Percentiles rank a stretch among this genome's conserved stretches.
Evolutionary conservation across 2,888 invertebrate genomes (phyloP).

Genomic region (Myopa tessellatipennis): DNA sequence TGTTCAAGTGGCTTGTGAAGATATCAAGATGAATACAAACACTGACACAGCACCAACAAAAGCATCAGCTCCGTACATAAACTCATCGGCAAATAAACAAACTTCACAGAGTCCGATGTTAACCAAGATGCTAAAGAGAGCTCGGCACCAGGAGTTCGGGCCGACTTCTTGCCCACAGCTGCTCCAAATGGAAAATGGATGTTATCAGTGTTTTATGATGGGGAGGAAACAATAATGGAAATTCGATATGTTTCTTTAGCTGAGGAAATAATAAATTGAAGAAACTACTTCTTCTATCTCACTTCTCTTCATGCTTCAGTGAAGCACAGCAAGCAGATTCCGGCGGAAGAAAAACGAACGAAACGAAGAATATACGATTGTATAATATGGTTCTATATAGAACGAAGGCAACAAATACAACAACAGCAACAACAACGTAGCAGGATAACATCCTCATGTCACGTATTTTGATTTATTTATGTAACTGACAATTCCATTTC

Average conservation of each 20-base stretch:
- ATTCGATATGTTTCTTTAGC: slow-evolving; percentile 41
- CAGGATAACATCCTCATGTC: neutral
- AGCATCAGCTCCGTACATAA: neutral
- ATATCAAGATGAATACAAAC: slow-evolving; percentile 8
- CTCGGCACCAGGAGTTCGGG: too few species aligned
- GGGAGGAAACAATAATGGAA: slow-evolving; percentile 23
- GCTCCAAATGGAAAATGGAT: slow-evolving; percentile 7
- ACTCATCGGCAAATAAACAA: neutral
- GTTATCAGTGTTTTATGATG: neutral
- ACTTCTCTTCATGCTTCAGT: neutral
- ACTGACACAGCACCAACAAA: neutral
- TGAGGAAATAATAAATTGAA: slow-evolving; percentile 14
- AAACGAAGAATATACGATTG: neutral
- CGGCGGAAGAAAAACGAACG: slow-evolving; percentile 1
- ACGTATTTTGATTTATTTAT: neutral
- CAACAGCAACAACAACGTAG: neutral
- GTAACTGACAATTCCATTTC: neutral
- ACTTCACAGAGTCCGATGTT: neutral
- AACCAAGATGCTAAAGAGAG: too few species aligned
- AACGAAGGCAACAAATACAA: neutral
- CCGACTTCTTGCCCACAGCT: slow-evolving; percentile 13
- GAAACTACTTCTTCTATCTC: slow-evolving; percentile 2
- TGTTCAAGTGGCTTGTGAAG: neutral
- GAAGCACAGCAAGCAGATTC: neutral
- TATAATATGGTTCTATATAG: neutral